These are phyloP conservation scores for Invenusta paracnida DNA, from an alignment of 2,888 invertebrate species.

Conservation along the genomic window DNA sequence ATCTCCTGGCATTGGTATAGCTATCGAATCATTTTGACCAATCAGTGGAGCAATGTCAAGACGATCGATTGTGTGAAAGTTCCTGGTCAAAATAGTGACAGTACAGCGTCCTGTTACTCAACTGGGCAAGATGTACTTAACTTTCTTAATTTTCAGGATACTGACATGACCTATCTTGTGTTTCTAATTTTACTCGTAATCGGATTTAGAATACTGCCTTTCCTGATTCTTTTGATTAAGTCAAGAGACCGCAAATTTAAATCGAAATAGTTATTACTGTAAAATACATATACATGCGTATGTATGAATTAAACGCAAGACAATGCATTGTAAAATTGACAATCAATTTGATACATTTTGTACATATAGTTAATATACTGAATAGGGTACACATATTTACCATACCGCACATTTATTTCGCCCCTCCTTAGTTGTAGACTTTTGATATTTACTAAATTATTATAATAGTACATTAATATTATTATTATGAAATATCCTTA, in stretches of 20 bases:
- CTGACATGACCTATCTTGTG: background rate
- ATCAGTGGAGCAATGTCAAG: slow-evolving; percentile 77
- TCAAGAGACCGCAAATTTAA: background rate
- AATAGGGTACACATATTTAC: too few relatives aligned
- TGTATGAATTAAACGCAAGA: too few relatives aligned
- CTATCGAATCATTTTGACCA: slow-evolving; percentile 78
- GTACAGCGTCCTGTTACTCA: slow-evolving; percentile 35
- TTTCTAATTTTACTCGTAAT: background rate
- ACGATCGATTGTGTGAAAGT: slow-evolving; percentile 63
- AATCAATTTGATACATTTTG: too few relatives aligned
- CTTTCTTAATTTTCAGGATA: background rate
- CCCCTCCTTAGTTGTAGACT: too few relatives aligned
- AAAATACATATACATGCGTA: too few relatives aligned
- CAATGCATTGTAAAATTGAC: too few relatives aligned
- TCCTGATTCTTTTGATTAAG: background rate
- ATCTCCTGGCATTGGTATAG: slow-evolving; percentile 88
- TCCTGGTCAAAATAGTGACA: too few relatives aligned
- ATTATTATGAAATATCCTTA: too few relatives aligned
- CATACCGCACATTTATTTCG: too few relatives aligned
- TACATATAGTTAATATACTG: too few relatives aligned
- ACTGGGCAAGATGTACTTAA: slow-evolving; percentile 48
- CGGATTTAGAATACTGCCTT: background rate
- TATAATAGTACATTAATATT: too few relatives aligned
- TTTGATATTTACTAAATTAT: too few relatives aligned
- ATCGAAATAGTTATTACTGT: slow-evolving; percentile 22